Base-by-base conservation (phyloP, 2,888 invertebrate genomes). In the Platycheirus rosarum region DNA sequence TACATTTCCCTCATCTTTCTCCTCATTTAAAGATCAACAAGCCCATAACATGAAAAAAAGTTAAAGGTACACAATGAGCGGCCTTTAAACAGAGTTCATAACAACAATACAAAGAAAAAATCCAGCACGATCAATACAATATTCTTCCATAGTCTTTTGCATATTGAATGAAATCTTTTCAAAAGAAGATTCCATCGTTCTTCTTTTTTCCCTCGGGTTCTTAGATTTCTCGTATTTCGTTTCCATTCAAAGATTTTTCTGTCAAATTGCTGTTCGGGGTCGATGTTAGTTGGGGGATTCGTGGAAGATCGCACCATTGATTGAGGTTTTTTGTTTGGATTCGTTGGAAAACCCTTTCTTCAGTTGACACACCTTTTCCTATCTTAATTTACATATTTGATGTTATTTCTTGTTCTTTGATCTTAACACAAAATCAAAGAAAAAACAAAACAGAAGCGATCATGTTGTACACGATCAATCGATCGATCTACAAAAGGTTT, bases 191-290 rank as follows among this genome's bases (percentile, higher is more conserved):
- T 44, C 42, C 20, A 51, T 51, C 46, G 13, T 53, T 32, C 29
- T 51, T 51, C 9, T 32, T 11, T 53, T 42, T 16, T 71, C 74
- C 51, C 51, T 16, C 29, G 49, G 26, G 23, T 66, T 66, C n/a
- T 63, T 40, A 48, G 63, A 57, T 70, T 75, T 80, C 75, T 75
- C 57, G 69, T 75, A 75, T 69, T 69, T 53, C 20, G n/a, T 23
- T 80, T 48, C 80, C 80, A 80, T 80, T 80, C 76, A 76, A 76
- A 76, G 80, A 76, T 80, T 80, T 70, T 60, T 35, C 37, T 66
- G 18, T 40, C 53, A 26, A 63, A 26, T 73, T 40, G 9, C 40
- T 57, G 14, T 9, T 32, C 16, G 51, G 9, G 9, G 26, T 14
- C 3, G 42, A 16, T 60, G 23, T 60, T 60, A n/a, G 26, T n/a